Conservation (phyloP, 2,888 invertebrate genomes). For the Odontomyia ornata region DNA sequence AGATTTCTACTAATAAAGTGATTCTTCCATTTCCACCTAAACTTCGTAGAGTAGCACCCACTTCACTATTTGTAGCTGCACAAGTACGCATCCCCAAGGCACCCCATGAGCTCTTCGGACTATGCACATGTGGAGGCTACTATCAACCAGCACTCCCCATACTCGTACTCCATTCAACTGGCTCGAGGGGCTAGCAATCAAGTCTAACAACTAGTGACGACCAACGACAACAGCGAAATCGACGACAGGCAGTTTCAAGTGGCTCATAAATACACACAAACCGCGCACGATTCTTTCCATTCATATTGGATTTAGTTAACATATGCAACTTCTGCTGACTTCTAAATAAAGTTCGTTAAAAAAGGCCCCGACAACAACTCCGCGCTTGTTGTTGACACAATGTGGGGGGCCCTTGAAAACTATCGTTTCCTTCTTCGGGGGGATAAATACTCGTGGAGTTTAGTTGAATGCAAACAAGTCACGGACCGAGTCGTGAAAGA, state of each 20-base stretch:
- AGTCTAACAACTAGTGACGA: no score
- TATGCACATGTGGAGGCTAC: no score
- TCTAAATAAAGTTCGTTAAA: slow-evolving; percentile 33
- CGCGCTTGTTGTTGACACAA: slow-evolving; percentile 20
- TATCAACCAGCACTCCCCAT: no score
- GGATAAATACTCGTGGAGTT: not conserved
- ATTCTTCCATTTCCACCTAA: not conserved
- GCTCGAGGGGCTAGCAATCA: no score
- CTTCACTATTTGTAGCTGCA: not conserved
- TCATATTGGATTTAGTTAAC: slow-evolving; percentile 20
- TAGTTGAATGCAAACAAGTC: slow-evolving; percentile 23
- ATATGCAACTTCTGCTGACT: slow-evolving; percentile 24
- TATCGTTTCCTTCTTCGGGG: not conserved
- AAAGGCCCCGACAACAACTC: slow-evolving; percentile 12
- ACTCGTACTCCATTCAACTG: no score
- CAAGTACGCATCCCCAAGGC: not conserved
- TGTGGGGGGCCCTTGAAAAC: slow-evolving; percentile 23
- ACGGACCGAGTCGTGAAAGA: not conserved
- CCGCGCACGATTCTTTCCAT: slow-evolving; percentile 10
- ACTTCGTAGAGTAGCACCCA: not conserved
- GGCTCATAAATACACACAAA: slow-evolving; percentile 20
- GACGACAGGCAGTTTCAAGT: slow-evolving; percentile 8
- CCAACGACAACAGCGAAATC: no score
- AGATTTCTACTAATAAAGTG: not conserved
- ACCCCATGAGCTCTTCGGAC: no score